Conservation (phyloP, 1,140 invertebrate species). For the Drosophila virilis region DNA sequence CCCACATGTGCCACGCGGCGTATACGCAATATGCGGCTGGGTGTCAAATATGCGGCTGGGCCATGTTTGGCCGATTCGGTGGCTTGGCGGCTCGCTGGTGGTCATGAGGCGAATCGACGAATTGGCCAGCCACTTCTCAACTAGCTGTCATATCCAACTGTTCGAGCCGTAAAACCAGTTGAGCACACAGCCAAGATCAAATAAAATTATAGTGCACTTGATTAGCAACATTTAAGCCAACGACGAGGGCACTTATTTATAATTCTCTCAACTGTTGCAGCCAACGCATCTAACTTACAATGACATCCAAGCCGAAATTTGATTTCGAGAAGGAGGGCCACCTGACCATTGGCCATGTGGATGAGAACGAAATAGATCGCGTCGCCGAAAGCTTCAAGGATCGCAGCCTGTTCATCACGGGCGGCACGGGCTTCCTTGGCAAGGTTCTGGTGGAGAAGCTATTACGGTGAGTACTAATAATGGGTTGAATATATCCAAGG, state of each 20-base stretch:
- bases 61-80: not conserved
- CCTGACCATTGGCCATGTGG: constrained; percentile 66
- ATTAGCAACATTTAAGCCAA: constrained; percentile 31
- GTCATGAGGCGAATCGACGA: constrained; percentile 32
- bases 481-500: too few relatives aligned
- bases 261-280: constrained; percentile 9
- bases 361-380: constrained; percentile 84
- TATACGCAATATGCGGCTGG: constrained; percentile 33
- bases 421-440: constrained; percentile 94
- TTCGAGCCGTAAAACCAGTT: constrained; percentile 28
- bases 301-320: constrained; percentile 76
- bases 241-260: constrained; percentile 21
- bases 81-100: constrained; percentile 15
- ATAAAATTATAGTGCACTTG: constrained; percentile 72
- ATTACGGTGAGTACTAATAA: constrained; percentile 85
- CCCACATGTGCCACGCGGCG: constrained; percentile 48
- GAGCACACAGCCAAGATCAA: constrained; percentile 65
- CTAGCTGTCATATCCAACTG: not conserved
- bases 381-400: constrained; percentile 85
- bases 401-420: constrained; percentile 86
- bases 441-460: constrained; percentile 96
- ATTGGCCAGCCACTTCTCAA: constrained; percentile 26
- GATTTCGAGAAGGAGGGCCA: constrained; percentile 67
- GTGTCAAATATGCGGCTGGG: constrained; percentile 21
- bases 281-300: constrained; percentile 22